A percentile compares a stretch with the other conserved stretches of the same genome.
Evolutionary conservation across 2,113 vertebrate species (phyloP).

Genomic region (Salvator merianae): DNA sequence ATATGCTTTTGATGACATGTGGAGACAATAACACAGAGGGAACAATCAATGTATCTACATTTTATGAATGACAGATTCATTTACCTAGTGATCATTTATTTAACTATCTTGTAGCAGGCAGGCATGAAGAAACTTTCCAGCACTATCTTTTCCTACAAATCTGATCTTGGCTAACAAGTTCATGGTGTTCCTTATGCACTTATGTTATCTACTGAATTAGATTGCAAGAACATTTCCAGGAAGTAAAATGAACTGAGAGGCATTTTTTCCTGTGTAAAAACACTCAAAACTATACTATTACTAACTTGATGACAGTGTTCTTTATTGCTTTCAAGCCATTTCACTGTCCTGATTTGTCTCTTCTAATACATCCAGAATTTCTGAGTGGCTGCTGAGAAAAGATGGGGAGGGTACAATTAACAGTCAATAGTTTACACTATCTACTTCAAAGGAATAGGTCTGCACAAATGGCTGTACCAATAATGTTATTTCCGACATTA

Average conservation of each 20-base stretch:
- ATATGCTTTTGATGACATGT: background rate
- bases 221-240: background rate
- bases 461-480: background rate
- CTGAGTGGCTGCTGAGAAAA: background rate
- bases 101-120: background rate
- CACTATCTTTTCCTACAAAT: background rate
- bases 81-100: background rate
- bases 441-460: background rate
- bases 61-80: background rate
- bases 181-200: background rate
- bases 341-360: background rate
- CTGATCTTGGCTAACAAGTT: background rate
- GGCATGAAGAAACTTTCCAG: background rate
- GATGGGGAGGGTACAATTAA: background rate
- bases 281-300: background rate
- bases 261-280: background rate
- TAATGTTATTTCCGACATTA: constrained; percentile 8
- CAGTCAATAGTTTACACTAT: constrained; percentile 19
- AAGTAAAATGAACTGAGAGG: background rate
- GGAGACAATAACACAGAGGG: background rate
- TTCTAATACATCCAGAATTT: background rate
- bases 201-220: background rate
- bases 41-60: background rate
- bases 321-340: background rate
- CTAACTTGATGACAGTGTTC: background rate